Conservation (phyloP, 2,113 vertebrate species). For the Kryptolebias marmoratus region DNA sequence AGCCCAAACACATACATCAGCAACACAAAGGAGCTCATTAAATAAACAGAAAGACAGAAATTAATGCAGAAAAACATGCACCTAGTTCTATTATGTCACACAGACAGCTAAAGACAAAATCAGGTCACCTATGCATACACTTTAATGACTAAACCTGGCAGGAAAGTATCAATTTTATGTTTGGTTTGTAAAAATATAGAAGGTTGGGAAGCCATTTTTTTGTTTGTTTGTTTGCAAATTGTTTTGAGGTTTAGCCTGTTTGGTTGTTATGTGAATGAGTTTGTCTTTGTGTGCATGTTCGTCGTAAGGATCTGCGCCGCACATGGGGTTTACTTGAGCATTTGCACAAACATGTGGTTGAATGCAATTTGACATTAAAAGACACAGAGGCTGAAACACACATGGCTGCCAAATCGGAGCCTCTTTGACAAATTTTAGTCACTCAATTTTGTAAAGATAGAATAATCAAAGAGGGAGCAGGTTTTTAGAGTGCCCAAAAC, state of each 20-base stretch:
- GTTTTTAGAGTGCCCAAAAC: slow-evolving; percentile 59
- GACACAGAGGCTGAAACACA: slow-evolving; percentile 40
- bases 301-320: slow-evolving; percentile 39
- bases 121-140: slow-evolving; percentile 15
- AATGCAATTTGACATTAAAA: slow-evolving; percentile 58
- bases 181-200: slow-evolving; percentile 11
- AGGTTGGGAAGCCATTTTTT: slow-evolving; percentile 6
- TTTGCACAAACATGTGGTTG: slow-evolving; percentile 44
- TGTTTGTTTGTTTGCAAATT: neutral
- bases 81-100: slow-evolving; percentile 51
- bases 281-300: slow-evolving; percentile 47
- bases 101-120: slow-evolving; percentile 39
- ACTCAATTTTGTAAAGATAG: slow-evolving; percentile 50
- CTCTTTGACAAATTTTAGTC: slow-evolving; percentile 62
- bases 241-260: slow-evolving; percentile 11
- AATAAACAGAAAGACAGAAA: slow-evolving; percentile 39
- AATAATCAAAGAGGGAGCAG: slow-evolving; percentile 47
- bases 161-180: slow-evolving; percentile 3
- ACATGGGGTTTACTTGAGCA: slow-evolving; percentile 42
- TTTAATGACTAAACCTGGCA: slow-evolving; percentile 32
- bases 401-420: slow-evolving; percentile 74
- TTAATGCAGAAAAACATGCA: slow-evolving; percentile 33
- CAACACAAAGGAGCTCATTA: slow-evolving; percentile 55
- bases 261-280: slow-evolving; percentile 23
- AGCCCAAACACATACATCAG: slow-evolving; percentile 15